phyloP scores from a whole-genome alignment of 2,888 invertebrate species.

The Heliothis peltigera region DNA sequence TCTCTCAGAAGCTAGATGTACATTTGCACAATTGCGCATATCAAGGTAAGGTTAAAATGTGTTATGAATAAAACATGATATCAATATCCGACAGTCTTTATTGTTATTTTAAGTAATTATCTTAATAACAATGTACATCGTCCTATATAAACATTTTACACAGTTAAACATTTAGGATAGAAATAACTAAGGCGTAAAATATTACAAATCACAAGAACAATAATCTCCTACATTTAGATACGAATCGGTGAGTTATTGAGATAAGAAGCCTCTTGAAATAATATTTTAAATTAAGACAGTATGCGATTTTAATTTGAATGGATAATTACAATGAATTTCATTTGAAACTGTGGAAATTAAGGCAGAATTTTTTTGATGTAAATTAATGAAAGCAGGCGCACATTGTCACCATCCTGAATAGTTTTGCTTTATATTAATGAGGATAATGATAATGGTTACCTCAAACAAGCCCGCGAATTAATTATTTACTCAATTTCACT shows the following conservation, averaged over 20 bases:
- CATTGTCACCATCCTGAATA: background rate
- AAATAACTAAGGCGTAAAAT: conserved; percentile 61
- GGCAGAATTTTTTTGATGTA: background rate
- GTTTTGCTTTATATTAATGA: too few relatives aligned
- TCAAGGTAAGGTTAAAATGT: background rate
- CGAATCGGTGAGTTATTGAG: conserved; percentile 75
- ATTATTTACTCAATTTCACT: conserved; percentile 4
- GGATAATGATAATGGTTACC: too few relatives aligned
- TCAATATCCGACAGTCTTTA: conserved; percentile 83
- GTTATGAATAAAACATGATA: conserved; percentile 49
- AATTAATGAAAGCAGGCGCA: background rate
- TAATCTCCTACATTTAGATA: conserved; percentile 64
- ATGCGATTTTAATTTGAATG: conserved; percentile 6
- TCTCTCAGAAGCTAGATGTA: too few relatives aligned
- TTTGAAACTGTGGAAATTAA: conserved; percentile 3
- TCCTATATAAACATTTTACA: conserved; percentile 71
- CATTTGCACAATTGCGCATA: too few relatives aligned
- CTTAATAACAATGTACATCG: conserved; percentile 78
- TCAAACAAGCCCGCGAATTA: conserved; percentile 19
- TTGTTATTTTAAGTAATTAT: conserved; percentile 79
- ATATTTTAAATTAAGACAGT: conserved; percentile 46
- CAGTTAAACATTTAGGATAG: conserved; percentile 69
- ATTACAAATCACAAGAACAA: conserved; percentile 64
- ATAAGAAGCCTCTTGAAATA: conserved; percentile 68
- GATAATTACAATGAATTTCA: conserved; percentile 22